These are phyloP conservation scores for Cololabis saira DNA, from an alignment of 2,113 vertebrate species.

Conservation along the genomic window DNA sequence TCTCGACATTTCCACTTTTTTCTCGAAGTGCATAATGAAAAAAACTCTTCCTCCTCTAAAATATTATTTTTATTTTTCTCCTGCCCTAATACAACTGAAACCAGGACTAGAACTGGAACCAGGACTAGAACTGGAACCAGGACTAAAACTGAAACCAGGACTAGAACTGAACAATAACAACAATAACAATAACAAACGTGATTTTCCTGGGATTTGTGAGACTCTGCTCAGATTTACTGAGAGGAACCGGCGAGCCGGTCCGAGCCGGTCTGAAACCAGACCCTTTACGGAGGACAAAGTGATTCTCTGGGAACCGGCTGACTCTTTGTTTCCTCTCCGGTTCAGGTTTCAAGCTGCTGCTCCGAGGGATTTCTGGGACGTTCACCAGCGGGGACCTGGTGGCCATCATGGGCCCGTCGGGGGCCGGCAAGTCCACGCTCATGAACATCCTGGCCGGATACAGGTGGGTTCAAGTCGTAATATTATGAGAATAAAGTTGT, in stretches of 20 bases:
- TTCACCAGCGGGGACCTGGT: conserved; percentile 94
- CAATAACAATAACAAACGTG: too few species aligned
- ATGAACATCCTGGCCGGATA: conserved; percentile 99
- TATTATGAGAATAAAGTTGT: too few species aligned
- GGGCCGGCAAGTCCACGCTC: conserved; percentile 95
- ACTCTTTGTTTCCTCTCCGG: conserved; percentile 42
- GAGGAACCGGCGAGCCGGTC: not conserved
- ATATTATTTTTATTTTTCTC: too few species aligned
- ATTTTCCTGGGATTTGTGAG: not conserved
- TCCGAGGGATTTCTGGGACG: conserved; percentile 93
- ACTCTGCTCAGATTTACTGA: not conserved
- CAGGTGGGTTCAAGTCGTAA: conserved; percentile 88
- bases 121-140: too few species aligned
- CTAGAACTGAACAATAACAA: too few species aligned
- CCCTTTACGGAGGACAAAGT: conserved; percentile 27
- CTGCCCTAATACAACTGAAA: too few species aligned
- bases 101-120: too few species aligned
- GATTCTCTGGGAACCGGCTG: conserved; percentile 48
- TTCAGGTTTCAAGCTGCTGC: conserved; percentile 93
- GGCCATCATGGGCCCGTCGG: conserved; percentile 97
- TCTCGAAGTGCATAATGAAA: too few species aligned
- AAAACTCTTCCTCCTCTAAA: too few species aligned
- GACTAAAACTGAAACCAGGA: too few species aligned
- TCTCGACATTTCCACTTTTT: too few species aligned
- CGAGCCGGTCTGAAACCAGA: conserved; percentile 38